These are phyloP conservation scores for Gobionotothen gibberifrons DNA, from an alignment of 2,797 vertebrate species.

Conservation along the genomic window DNA sequence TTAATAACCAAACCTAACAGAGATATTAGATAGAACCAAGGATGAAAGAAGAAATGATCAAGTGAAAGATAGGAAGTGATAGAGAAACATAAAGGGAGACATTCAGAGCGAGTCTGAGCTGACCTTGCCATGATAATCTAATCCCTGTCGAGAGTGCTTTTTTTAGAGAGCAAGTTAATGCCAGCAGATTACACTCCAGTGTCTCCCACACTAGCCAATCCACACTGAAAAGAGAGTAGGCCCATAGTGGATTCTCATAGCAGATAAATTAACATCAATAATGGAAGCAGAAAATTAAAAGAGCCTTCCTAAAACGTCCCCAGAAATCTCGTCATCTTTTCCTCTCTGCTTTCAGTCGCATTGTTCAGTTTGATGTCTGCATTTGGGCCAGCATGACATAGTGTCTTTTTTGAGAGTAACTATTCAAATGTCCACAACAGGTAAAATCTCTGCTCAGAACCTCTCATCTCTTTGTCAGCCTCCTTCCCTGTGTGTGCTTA, in stretches of 20 bases:
- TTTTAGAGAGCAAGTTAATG: slow-evolving; percentile 90
- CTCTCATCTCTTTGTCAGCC: slow-evolving; percentile 34
- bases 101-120: slow-evolving; percentile 76
- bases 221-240: slow-evolving; percentile 68
- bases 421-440: slow-evolving; percentile 27
- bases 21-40: slow-evolving; percentile 2
- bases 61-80: slow-evolving; percentile 63
- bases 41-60: slow-evolving; percentile 24
- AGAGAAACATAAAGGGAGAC: slow-evolving; percentile 73
- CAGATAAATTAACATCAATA: slow-evolving; percentile 20
- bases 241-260: slow-evolving; percentile 44
- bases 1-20: slow-evolving; percentile 11
- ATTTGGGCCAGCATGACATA: slow-evolving; percentile 2
- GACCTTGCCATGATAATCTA: slow-evolving; percentile 89
- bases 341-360: slow-evolving; percentile 3
- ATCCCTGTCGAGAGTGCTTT: slow-evolving; percentile 88
- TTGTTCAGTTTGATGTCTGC: slow-evolving; percentile 12
- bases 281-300: background rate
- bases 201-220: slow-evolving; percentile 83
- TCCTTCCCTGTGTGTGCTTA: slow-evolving; percentile 28
- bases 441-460: slow-evolving; percentile 39
- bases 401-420: background rate
- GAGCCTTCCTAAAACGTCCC: slow-evolving; percentile 11
- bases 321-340: slow-evolving; percentile 24
- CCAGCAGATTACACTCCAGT: slow-evolving; percentile 86